Base-by-base conservation (phyloP, 2,888 invertebrate species). In the Kryphioiulus occultus region DNA sequence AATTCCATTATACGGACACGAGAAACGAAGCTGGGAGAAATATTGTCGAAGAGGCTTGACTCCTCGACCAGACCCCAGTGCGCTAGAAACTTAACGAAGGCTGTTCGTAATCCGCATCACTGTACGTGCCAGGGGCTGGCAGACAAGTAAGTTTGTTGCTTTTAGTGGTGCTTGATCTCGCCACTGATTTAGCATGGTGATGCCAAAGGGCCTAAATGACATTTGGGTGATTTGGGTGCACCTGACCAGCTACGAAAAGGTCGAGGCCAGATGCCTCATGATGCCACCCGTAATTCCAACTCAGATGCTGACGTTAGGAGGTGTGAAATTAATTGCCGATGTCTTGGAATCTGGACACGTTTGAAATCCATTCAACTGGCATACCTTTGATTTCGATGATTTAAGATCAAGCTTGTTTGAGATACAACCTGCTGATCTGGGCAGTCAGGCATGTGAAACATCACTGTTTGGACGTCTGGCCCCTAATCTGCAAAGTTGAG, bases 1-100 rank as follows among this genome's bases (percentile, higher is more conserved):
- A 68, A 68, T 68, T 68, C 68, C 68, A 68, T 68, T 68, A 68
- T 68, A 68, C 12, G 68, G 68, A 68, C 68, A 68, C 68, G 68
- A 68, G 68, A 68, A 68, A 68, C 26, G 22, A 26, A 68, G 22
- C 22, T 10, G 9, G 10, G 5, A 68, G 22, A 68, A n/a, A n/a
- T n/a, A 68, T 68, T 26, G 68, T 22, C 68, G 22, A 22, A 12
- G n/a, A 68, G 26, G 26, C 26, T 26, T 26, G 68, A 26, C 26
- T 9, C 26, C 26, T 22, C 68, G 68, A 22, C 26, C 68, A 26
- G 22, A 26, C 26, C 0, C 7, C 26, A 12, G 26, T 7, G 22
- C 22, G 26, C 5, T 22, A 68, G n/a, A 68, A 26, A 26, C 12
- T 22, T 3, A 59, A n/a, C 59, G n/a, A 59, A 59, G 59, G n/a